Evolutionary conservation across 2,113 vertebrate genomes (phyloP).

Genomic region (Thomomys bottae): DNA sequence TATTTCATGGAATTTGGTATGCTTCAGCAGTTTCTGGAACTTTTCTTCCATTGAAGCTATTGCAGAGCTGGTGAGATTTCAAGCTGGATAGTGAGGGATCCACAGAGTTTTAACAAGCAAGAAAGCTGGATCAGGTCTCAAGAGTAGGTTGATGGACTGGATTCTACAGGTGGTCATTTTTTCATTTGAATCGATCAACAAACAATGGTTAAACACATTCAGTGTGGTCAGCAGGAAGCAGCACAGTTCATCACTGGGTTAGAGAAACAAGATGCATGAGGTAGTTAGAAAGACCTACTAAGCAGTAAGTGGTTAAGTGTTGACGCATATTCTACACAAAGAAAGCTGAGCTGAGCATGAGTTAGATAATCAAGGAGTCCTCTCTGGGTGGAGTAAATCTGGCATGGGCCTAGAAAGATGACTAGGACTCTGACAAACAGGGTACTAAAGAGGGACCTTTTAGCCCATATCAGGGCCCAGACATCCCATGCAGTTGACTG

Average conservation of each 20-base stretch:
- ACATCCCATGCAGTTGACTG: neutral
- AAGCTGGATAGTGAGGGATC: neutral
- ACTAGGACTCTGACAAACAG: neutral
- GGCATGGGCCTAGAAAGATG: neutral
- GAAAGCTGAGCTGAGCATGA: neutral
- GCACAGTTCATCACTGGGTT: constrained; percentile 41
- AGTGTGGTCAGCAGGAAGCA: constrained; percentile 1
- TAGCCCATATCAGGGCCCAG: neutral
- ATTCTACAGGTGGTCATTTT: neutral
- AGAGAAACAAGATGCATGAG: constrained; percentile 26
- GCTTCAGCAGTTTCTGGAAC: neutral
- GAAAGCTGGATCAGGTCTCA: neutral
- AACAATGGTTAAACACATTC: constrained; percentile 36
- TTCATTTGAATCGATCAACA: constrained; percentile 56
- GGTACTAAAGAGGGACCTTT: neutral
- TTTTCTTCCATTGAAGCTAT: neutral
- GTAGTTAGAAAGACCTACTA: constrained; percentile 14
- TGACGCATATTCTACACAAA: neutral
- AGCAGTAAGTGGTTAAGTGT: neutral
- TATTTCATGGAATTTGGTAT: neutral
- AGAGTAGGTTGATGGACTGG: constrained; percentile 1
- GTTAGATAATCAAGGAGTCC: neutral
- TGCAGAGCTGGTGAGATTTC: neutral
- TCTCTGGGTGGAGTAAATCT: neutral
- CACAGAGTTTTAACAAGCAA: neutral